A percentile compares a stretch with the other conserved stretches of the same genome.
Conservation (phyloP, 2,797 vertebrate genomes). For the Heliangelus exortis region DNA sequence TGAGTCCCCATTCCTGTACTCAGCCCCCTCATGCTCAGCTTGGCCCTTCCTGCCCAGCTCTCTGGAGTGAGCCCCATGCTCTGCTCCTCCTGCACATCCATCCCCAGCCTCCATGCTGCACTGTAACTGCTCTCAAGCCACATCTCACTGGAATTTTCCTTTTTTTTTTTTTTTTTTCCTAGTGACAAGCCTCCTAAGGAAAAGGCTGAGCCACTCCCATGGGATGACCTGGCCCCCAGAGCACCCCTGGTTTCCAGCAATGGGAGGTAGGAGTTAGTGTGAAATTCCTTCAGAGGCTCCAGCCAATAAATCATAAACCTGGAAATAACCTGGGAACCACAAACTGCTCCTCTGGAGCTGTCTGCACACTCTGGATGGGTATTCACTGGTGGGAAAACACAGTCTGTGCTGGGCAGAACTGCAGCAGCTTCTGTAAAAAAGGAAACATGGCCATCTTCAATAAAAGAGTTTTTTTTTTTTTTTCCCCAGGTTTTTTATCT, state of each 20-base stretch:
- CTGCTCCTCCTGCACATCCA: not conserved
- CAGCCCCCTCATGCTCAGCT: accelerated
- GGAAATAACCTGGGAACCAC: no score
- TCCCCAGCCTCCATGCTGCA: accelerated
- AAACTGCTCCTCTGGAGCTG: not conserved
- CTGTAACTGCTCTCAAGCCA: not conserved
- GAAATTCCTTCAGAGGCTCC: not conserved
- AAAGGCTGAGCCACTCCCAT: not conserved
- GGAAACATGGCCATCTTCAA: not conserved
- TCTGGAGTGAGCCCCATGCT: accelerated
- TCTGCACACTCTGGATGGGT: not conserved
- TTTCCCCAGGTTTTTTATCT: not conserved
- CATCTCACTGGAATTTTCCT: not conserved
- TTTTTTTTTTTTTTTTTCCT: not conserved
- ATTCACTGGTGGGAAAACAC: not conserved
- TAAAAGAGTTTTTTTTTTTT: not conserved
- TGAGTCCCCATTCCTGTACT: no score
- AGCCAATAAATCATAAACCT: no score
- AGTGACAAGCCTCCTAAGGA: conserved; percentile 10
- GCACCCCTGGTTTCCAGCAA: accelerated
- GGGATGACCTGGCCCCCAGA: not conserved
- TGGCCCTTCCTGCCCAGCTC: not conserved
- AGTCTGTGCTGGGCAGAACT: not conserved
- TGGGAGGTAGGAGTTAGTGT: conserved; percentile 23
- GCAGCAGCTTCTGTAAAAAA: not conserved